phyloP scores from a whole-genome alignment of 2,888 invertebrate genomes.

The Epistrophe eligans region DNA sequence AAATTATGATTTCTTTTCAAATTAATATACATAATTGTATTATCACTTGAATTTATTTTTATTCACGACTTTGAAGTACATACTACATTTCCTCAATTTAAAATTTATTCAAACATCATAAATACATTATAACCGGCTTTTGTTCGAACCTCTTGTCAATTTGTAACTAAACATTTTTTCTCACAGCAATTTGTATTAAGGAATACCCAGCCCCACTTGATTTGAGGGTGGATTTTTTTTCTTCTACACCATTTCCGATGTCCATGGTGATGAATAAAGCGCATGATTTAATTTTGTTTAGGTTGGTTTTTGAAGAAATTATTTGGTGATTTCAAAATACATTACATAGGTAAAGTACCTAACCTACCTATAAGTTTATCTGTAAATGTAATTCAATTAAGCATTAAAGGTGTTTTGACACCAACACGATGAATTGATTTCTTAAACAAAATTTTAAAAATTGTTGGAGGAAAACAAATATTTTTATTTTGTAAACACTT shows the following conservation, averaged over 20 bases:
- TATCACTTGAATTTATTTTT: conserved; percentile 11
- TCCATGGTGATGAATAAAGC: conserved; percentile 18
- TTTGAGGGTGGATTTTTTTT: conserved; percentile 20
- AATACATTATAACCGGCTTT: conserved; percentile 43
- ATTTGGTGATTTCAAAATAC: neutral
- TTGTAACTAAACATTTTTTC: conserved; percentile 33
- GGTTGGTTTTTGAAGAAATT: neutral
- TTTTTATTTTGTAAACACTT: no score
- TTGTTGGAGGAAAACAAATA: no score
- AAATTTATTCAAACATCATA: conserved; percentile 11
- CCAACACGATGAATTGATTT: no score
- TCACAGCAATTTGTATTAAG: conserved; percentile 4
- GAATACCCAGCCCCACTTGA: neutral
- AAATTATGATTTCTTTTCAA: conserved; percentile 12
- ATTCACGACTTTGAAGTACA: conserved; percentile 23
- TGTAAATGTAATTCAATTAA: no score
- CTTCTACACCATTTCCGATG: conserved; percentile 10
- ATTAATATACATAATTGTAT: neutral
- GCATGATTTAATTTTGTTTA: conserved; percentile 27
- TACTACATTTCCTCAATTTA: conserved; percentile 1
- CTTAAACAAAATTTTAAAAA: no score
- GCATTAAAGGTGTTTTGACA: no score
- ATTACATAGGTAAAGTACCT: neutral
- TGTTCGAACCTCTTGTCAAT: neutral
- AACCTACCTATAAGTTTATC: neutral